Percentiles rank a stretch among this genome's conserved stretches.
phyloP scores from a whole-genome alignment of 1,140 invertebrate species.

The Eueides isabella region DNA sequence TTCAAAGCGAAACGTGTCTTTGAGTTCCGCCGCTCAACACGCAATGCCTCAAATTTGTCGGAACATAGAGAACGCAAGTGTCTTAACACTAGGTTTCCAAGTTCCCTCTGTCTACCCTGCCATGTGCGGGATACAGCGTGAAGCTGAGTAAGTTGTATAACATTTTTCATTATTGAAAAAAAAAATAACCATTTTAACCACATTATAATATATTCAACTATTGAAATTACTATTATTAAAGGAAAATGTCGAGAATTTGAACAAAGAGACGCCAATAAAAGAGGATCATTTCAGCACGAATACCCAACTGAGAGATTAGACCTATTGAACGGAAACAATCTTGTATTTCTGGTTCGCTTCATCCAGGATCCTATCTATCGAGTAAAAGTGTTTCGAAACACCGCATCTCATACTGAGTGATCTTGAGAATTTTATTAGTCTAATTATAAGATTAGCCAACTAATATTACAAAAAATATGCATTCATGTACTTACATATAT shows the following conservation, averaged over 20 bases:
- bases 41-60: too few relatives aligned
- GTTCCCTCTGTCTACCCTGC: too few relatives aligned
- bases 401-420: constrained; percentile 38
- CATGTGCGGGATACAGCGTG: too few relatives aligned
- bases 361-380: constrained; percentile 56
- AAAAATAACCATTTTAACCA: background rate
- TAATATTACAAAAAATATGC: background rate
- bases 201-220: constrained; percentile 10
- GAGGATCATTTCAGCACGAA: constrained; percentile 74
- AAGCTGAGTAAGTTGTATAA: too few relatives aligned
- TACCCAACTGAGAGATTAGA: constrained; percentile 76
- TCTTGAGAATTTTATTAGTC: background rate
- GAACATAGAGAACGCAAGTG: too few relatives aligned
- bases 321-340: constrained; percentile 79
- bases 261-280: constrained; percentile 77
- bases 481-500: background rate
- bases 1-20: too few relatives aligned
- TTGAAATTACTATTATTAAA: constrained; percentile 24
- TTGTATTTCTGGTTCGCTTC: constrained; percentile 76
- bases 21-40: too few relatives aligned
- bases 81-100: too few relatives aligned
- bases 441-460: constrained; percentile 21
- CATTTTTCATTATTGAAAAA: too few relatives aligned
- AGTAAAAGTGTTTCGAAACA: constrained; percentile 59
- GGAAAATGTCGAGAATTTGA: constrained; percentile 56